Evolutionary conservation across 2,797 vertebrate genomes (phyloP).

Genomic region (Halcyon badia): DNA sequence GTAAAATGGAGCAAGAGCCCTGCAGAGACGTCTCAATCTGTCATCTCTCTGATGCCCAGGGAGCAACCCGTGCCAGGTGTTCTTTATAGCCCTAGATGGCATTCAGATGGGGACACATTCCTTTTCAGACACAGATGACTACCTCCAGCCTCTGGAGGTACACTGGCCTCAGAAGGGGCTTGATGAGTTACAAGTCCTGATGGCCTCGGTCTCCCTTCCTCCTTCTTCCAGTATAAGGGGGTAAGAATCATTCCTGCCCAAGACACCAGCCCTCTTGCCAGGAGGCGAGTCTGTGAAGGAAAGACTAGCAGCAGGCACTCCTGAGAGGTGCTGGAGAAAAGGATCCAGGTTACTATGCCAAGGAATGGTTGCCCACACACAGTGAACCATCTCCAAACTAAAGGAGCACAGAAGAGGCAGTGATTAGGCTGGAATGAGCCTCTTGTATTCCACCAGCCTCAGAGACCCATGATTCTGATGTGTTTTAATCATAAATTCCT

Average conservation of each 20-base stretch:
- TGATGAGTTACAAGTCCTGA: fast-evolving
- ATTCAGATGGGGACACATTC: neutral
- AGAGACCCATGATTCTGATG: fast-evolving
- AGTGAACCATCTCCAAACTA: neutral
- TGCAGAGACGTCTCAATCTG: neutral
- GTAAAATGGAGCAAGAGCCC: neutral
- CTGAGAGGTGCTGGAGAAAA: neutral
- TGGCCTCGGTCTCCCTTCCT: neutral
- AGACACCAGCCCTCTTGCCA: neutral
- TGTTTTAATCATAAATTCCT: neutral
- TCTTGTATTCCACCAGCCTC: neutral
- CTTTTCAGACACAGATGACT: neutral
- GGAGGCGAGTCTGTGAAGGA: neutral
- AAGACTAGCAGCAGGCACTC: neutral
- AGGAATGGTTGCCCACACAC: neutral
- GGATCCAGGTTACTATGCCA: neutral
- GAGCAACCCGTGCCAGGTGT: neutral
- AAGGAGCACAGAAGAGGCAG: neutral
- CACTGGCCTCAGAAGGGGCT: fast-evolving
- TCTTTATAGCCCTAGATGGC: neutral
- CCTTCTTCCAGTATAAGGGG: fast-evolving
- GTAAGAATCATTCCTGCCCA: neutral
- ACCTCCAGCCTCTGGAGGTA: neutral
- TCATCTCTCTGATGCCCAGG: fast-evolving
- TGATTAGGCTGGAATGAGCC: neutral